Percentiles rank a stretch among this genome's conserved stretches.
These are phyloP conservation scores for Iselma pallidipennis DNA, from an alignment of 2,888 invertebrate genomes.

Conservation along the genomic window DNA sequence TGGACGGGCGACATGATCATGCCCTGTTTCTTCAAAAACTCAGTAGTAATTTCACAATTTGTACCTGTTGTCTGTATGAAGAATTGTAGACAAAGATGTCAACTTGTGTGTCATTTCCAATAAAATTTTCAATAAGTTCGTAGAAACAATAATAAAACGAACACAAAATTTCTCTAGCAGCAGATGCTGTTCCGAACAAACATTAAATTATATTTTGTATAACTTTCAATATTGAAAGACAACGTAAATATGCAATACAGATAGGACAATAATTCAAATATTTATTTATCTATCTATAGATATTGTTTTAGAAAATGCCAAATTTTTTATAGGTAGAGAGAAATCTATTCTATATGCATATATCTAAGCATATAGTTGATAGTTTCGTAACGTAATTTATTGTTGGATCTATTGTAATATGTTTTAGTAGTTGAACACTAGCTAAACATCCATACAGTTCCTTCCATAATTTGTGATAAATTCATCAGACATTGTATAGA, in stretches of 20 bases:
- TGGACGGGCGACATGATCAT: slow-evolving; percentile 15
- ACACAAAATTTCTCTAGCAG: not conserved
- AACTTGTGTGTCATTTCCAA: not conserved
- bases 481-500: slow-evolving; percentile 33
- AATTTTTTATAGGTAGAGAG: too few species aligned
- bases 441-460: slow-evolving; percentile 27
- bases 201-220: slow-evolving; percentile 1
- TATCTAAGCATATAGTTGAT: not conserved
- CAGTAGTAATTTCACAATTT: not conserved
- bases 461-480: slow-evolving; percentile 33
- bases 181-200: not conserved
- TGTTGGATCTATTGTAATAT: slow-evolving; percentile 1
- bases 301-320: not conserved
- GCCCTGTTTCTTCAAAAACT: too few species aligned
- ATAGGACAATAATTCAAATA: not conserved
- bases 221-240: not conserved
- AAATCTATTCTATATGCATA: too few species aligned
- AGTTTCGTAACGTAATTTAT: slow-evolving; percentile 12
- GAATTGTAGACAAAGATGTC: not conserved
- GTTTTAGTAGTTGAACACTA: not conserved
- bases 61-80: not conserved
- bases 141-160: not conserved
- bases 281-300: not conserved
- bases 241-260: not conserved
- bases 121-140: slow-evolving; percentile 1